Evolutionary conservation across 1,140 invertebrate genomes (phyloP), one percentile per base, ranked within the genome.

Genomic region (Orchestia grillus): DNA sequence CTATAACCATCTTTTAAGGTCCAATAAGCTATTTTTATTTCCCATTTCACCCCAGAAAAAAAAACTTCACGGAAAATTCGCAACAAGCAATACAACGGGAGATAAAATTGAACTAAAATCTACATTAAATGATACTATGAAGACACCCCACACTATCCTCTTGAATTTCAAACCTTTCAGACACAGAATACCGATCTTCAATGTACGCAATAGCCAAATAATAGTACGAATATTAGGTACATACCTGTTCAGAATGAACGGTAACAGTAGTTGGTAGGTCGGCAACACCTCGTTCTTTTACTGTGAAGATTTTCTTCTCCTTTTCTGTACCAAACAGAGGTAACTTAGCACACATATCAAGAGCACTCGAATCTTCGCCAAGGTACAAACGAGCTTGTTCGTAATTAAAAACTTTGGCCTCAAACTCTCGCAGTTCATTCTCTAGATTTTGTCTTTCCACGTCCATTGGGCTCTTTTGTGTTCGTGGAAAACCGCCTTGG

Each of bases 351-450:
- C 43, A 94, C 92, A 94, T 44, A 16, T 94, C 92, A 44, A 94
- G 44, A n/a, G 92, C 43, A 45, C 92, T 94, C 44, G 92, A 94
- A 94, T 94, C 92, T 40, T 47, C 44, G 8, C 44, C 44, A 44
- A 94, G 92, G 44, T 94, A 94, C 40, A 94, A 47, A n/a, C 92
- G 92, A 45, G 92, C 92, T 40, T 94, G 92, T 45, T 94, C 92
- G 92, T 94, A 94, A 94, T 94, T 94, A 94, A 94, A 94, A 45
- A 94, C 92, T 45, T 94, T 94, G 44, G 92, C 92, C 40, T 94
- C 92, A 94, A 94, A 94, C 47, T 94, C 92, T 45, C 92, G 92
- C 15, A 94, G 92, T 94, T 94, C 92, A 45, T 94, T 94, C 44
- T 94, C 92, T 11, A 94, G 15, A 45, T 94, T 94, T 47, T 94